Evolutionary conservation across 1,140 invertebrate genomes (phyloP).

Genomic region (Sminthurides bifidus): DNA sequence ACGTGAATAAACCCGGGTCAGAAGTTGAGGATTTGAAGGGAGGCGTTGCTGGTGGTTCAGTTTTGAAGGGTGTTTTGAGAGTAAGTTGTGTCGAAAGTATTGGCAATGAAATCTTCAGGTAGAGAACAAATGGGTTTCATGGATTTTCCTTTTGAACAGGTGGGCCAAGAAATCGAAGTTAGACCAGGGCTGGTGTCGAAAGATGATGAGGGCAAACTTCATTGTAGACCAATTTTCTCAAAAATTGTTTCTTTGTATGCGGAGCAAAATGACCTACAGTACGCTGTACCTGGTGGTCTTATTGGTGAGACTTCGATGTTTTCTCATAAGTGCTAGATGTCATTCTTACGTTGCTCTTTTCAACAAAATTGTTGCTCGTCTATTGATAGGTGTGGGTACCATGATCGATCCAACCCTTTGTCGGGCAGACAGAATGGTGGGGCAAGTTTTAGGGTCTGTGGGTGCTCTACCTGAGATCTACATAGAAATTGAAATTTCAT

Average conservation of each 20-base stretch:
- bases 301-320: constrained; percentile 51
- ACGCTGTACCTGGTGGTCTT: constrained; percentile 94
- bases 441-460: constrained; percentile 95
- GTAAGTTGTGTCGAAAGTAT: constrained; percentile 41
- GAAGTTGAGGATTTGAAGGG: constrained; percentile 97
- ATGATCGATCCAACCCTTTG: constrained; percentile 98
- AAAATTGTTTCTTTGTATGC: constrained; percentile 95
- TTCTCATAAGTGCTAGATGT: not conserved
- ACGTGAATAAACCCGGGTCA: constrained; percentile 98
- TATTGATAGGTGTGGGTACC: constrained; percentile 76
- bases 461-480: constrained; percentile 94
- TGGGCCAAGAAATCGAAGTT: constrained; percentile 81
- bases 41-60: constrained; percentile 96
- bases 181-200: constrained; percentile 92
- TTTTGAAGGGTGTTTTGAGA: constrained; percentile 86
- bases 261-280: constrained; percentile 97
- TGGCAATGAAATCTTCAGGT: not conserved
- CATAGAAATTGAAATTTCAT: constrained; percentile 96
- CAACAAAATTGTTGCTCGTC: constrained; percentile 17
- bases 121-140: not conserved
- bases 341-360: not conserved
- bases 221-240: constrained; percentile 92
- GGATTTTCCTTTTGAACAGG: constrained; percentile 37
- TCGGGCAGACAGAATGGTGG: constrained; percentile 92
- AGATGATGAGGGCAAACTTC: constrained; percentile 87